These are phyloP conservation scores for Drosophila gunungcola DNA, from an alignment of 1,140 invertebrate genomes.

Conservation along the genomic window DNA sequence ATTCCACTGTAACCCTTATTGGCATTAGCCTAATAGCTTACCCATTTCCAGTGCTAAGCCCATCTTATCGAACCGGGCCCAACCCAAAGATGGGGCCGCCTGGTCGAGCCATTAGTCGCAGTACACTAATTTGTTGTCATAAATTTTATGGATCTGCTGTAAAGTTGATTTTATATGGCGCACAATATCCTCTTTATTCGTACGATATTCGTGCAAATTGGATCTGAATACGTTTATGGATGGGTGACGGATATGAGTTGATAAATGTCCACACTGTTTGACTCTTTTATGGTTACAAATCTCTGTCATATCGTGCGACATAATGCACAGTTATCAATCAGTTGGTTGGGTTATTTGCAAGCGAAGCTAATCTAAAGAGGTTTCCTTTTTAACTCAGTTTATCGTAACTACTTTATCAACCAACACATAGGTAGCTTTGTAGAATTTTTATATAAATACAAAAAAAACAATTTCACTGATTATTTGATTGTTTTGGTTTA, in stretches of 20 bases:
- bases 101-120: constrained; percentile 24
- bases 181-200: constrained; percentile 19
- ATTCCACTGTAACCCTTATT: constrained; percentile 13
- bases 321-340: constrained; percentile 6
- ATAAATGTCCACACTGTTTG: constrained; percentile 1
- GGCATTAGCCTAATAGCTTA: constrained; percentile 25
- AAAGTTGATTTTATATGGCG: constrained; percentile 33
- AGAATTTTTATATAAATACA: not conserved
- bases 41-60: constrained; percentile 17
- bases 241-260: constrained; percentile 3
- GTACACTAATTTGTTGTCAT: constrained; percentile 63
- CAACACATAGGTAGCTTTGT: no score
- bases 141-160: constrained; percentile 61
- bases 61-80: constrained; percentile 8
- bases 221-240: constrained; percentile 5
- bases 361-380: not conserved
- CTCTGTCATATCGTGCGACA: constrained; percentile 3
- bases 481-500: not conserved
- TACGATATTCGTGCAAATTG: constrained; percentile 2
- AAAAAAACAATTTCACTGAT: not conserved
- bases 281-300: constrained; percentile 28
- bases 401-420: not conserved
- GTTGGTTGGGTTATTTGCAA: constrained; percentile 4
- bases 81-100: constrained; percentile 4
- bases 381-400: constrained; percentile 4